Evolutionary conservation across 2,797 vertebrate genomes (phyloP).

Genomic region (Labroides dimidiatus): DNA sequence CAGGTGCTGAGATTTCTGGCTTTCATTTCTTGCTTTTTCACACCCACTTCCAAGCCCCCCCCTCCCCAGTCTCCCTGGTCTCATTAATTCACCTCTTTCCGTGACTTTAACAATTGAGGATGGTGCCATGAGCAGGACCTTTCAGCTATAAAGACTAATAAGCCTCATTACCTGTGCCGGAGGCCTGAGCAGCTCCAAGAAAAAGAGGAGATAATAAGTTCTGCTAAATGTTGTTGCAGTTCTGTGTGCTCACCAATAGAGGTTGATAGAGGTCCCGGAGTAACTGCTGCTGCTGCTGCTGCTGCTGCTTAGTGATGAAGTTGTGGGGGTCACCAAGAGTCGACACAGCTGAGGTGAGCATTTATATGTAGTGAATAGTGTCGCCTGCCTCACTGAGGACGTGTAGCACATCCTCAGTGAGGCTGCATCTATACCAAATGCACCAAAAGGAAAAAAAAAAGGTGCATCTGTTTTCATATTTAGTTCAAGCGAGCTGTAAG

Average conservation of each 20-base stretch:
- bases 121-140: conserved; percentile 25
- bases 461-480: too few species aligned
- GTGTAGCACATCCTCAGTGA: too few species aligned
- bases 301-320: conserved; percentile 5
- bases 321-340: conserved; percentile 16
- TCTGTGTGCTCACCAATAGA: conserved; percentile 34
- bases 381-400: too few species aligned
- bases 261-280: conserved; percentile 36
- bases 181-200: conserved; percentile 13
- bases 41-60: conserved; percentile 1
- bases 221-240: conserved; percentile 33
- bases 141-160: conserved; percentile 49
- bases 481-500: too few species aligned
- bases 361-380: background rate
- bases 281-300: conserved; percentile 15
- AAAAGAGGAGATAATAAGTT: conserved; percentile 4
- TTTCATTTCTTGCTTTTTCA: conserved; percentile 33
- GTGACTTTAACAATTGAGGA: conserved; percentile 33
- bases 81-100: conserved; percentile 33
- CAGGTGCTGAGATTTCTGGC: conserved; percentile 38
- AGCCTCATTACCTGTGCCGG: conserved; percentile 35
- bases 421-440: too few species aligned
- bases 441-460: too few species aligned
- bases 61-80: conserved; percentile 12
- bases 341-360: background rate